Percentiles rank a stretch among this genome's conserved stretches.
These are phyloP conservation scores for Microcebus jonahi DNA, from an alignment of 2,113 vertebrate genomes.

Conservation along the genomic window DNA sequence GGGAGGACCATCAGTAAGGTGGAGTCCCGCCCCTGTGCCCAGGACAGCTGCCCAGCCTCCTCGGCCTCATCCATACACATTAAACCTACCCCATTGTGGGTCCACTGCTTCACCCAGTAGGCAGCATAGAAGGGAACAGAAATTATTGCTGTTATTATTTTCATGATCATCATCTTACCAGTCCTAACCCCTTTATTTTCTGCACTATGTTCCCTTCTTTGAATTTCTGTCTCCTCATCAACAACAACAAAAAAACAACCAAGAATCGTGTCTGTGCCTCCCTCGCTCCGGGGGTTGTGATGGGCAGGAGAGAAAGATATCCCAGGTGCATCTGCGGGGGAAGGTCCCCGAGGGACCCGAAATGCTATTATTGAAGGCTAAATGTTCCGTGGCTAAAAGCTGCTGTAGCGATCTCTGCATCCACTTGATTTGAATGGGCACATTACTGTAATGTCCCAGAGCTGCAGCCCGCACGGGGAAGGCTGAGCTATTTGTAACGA, in stretches of 20 bases:
- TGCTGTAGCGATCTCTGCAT: constrained; percentile 70
- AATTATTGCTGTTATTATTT: not conserved
- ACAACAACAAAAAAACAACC: not conserved
- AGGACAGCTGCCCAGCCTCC: not conserved
- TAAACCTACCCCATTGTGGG: not conserved
- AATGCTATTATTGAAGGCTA: constrained; percentile 74
- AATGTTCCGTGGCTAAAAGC: constrained; percentile 76
- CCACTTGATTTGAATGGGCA: constrained; percentile 75
- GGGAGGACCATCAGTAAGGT: not conserved
- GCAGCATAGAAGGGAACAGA: accelerated
- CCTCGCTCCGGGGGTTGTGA: not conserved
- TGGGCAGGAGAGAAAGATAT: not conserved
- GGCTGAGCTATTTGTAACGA: constrained; percentile 69
- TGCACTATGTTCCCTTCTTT: not conserved
- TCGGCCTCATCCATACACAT: not conserved
- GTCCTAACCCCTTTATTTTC: not conserved
- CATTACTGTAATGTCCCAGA: constrained; percentile 66
- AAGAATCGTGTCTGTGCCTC: not conserved
- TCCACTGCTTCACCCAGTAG: not conserved
- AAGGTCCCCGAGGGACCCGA: constrained; percentile 66
- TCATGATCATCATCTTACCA: not conserved
- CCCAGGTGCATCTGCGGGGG: constrained; percentile 49
- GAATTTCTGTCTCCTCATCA: constrained; percentile 23
- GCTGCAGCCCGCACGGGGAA: constrained; percentile 26
- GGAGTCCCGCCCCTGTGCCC: not conserved